These are phyloP conservation scores for Leptinotarsa rubiginosa DNA, from an alignment of 2,888 invertebrate genomes.

Conservation along the genomic window DNA sequence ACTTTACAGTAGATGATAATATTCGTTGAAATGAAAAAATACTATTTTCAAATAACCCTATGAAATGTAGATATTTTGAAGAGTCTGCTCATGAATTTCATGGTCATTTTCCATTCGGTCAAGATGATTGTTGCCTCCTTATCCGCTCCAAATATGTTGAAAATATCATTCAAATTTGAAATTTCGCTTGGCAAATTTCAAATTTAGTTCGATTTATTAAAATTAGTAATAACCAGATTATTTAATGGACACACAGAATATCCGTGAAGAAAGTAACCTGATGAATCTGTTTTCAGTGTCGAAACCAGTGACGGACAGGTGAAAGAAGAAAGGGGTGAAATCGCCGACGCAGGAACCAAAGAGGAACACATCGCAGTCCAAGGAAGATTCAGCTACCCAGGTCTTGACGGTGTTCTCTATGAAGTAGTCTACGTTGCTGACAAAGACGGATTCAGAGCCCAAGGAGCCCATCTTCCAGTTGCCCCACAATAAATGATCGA, in stretches of 20 bases:
- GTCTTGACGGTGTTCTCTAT: slow-evolving; percentile 71
- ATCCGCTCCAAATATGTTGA: not conserved
- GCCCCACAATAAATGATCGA: not conserved
- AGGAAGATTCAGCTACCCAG: slow-evolving; percentile 70
- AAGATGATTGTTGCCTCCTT: no score
- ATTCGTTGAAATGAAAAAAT: no score
- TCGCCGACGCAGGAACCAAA: slow-evolving; percentile 73
- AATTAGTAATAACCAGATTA: no score
- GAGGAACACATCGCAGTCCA: slow-evolving; percentile 72
- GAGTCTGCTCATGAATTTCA: not conserved
- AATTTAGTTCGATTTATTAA: no score
- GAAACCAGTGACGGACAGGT: slow-evolving; percentile 75
- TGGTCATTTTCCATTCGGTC: not conserved
- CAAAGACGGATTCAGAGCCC: slow-evolving; percentile 72
- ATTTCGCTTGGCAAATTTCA: no score
- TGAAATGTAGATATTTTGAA: no score
- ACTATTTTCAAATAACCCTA: no score
- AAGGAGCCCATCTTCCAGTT: slow-evolving; percentile 67
- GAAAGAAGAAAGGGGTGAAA: slow-evolving; percentile 71
- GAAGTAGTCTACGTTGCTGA: slow-evolving; percentile 73
- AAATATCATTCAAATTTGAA: not conserved
- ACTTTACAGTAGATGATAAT: no score
- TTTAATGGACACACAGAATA: no score
- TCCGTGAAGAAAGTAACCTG: no score
- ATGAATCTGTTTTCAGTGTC: slow-evolving; percentile 26